Evolutionary conservation across 2,888 invertebrate genomes (phyloP), one percentile per base, ranked within the genome.

Genomic region (Chrysomela aeneicollis): DNA sequence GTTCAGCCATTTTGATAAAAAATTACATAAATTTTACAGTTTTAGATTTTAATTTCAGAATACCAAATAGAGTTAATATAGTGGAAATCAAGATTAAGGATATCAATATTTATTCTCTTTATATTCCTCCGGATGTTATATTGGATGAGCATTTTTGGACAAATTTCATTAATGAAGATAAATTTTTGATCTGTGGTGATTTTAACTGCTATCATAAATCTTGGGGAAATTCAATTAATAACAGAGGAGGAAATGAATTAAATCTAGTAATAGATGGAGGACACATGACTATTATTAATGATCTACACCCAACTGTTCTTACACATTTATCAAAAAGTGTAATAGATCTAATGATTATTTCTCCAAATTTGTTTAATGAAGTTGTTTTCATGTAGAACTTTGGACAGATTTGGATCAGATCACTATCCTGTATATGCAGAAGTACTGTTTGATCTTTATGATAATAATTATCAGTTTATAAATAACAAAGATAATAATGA

Each of bases 61-160:
- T 54, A 17, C 54, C 19, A n/a, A 32, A 35, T 9, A 37, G 35
- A 37, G 35, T 54, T 10, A 37, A 54, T 35, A 32, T 37, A 18
- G 52, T 54, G 17, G 54, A 35, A 54, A 37, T 54, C 8, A 2
- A 18, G 12, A 32, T 35, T 5, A 19, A 19, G 8, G 37, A 17
- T 9, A 12, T 37, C 4, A 19, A 19, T 19, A 54, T 54, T 12
- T 37, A 37, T 15, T 54, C 54, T 12, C 15, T 54, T 5, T 54
- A 54, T 54, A 54, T 54, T n/a, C 54, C 54, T 17, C 54, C 54
- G 21, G 54, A 54, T 54, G 18, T 54, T 10, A 19, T 17, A 18
- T 19, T 37, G 9, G 19, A 35, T 0, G 54, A 32, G 12, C 9
- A 35, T 2, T 35, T 54, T 17, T 54, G 37, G 19, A 35, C 8